Evolutionary conservation across 2,797 vertebrate genomes (phyloP).

Genomic region (Caiman crocodilus): DNA sequence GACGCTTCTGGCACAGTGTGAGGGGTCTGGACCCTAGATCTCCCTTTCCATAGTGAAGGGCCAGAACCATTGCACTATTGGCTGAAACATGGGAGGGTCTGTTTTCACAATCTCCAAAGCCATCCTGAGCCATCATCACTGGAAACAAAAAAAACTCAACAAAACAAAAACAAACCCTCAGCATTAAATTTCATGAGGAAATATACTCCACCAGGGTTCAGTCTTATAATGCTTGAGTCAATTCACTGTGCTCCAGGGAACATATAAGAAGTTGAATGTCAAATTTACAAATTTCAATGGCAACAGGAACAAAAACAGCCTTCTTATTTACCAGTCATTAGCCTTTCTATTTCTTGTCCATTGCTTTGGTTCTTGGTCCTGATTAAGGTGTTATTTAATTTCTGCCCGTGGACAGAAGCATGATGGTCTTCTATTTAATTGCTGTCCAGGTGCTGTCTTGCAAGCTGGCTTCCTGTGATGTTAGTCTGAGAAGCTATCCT

Average conservation of each 20-base stretch:
- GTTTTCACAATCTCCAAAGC: background rate
- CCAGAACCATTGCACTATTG: too few relatives aligned
- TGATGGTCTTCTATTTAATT: slow-evolving; percentile 5
- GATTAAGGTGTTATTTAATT: slow-evolving; percentile 42
- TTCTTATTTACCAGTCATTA: slow-evolving; percentile 26
- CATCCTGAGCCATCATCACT: background rate
- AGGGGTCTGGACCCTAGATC: too few relatives aligned
- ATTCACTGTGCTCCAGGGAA: slow-evolving; percentile 26
- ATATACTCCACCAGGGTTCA: background rate
- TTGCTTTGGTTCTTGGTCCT: slow-evolving; percentile 34
- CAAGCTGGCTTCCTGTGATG: slow-evolving; percentile 51
- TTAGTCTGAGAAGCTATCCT: slow-evolving; percentile 13
- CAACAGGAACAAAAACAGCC: slow-evolving; percentile 15
- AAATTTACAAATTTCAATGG: slow-evolving; percentile 13
- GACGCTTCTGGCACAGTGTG: too few relatives aligned
- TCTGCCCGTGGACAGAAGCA: background rate
- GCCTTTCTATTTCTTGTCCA: slow-evolving; percentile 30
- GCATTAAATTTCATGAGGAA: background rate
- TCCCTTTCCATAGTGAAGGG: too few relatives aligned
- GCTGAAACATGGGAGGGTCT: too few relatives aligned
- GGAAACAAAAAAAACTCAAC: too few relatives aligned
- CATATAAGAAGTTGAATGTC: background rate
- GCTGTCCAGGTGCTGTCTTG: background rate
- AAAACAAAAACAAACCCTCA: background rate
- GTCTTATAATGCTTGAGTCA: background rate